phyloP scores from a whole-genome alignment of 92 coral and sea anemone species.

The Blastomussa wellsi region DNA sequence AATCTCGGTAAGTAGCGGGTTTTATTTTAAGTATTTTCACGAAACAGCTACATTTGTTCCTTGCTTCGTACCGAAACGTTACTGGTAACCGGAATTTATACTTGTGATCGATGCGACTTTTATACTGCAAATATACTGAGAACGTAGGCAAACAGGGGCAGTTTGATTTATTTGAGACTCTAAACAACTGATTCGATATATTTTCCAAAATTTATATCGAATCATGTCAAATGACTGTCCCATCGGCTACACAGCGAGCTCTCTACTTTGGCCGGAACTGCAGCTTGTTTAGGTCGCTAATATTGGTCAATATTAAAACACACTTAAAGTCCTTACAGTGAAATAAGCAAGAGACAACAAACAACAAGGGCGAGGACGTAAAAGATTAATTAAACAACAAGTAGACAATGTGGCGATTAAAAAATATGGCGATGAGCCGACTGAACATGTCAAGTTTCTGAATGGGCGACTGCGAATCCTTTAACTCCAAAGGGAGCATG shows the following conservation, averaged over 20 bases:
- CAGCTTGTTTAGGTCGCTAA: neutral
- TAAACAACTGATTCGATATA: neutral
- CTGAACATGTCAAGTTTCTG: too few species aligned
- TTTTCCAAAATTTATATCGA: neutral
- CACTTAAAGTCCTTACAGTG: neutral
- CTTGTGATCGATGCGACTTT: neutral
- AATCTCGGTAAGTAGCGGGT: neutral
- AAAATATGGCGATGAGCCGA: too few species aligned
- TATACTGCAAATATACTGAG: neutral
- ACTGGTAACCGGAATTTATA: neutral
- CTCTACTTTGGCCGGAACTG: too few species aligned
- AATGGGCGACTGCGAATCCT: neutral
- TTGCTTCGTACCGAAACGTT: neutral
- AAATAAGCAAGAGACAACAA: neutral
- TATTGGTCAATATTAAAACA: too few species aligned
- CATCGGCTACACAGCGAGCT: neutral
- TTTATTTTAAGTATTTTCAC: neutral
- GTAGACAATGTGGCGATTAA: neutral
- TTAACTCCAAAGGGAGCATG: neutral
- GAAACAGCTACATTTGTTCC: neutral
- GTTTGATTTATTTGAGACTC: neutral
- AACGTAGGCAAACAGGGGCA: neutral
- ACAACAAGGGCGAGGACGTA: neutral
- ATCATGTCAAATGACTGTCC: neutral
- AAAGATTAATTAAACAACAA: neutral